Conservation (phyloP, 2,888 invertebrate genomes). For the Aleiodes leptofemur region DNA sequence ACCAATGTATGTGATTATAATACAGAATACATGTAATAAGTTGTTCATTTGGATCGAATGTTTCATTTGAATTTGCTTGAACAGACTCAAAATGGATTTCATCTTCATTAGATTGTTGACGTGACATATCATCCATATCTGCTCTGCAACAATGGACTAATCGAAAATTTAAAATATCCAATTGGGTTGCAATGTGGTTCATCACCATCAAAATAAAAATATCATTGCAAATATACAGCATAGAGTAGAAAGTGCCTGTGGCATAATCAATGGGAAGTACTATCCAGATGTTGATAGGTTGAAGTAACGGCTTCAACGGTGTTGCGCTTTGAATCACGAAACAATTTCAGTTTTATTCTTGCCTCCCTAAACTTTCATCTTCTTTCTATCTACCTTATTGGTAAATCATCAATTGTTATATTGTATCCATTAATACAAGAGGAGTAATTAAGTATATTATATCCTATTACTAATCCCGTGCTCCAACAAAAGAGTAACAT, state of each 20-base stretch:
- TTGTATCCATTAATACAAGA: background rate
- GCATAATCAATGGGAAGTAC: background rate
- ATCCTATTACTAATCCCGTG: background rate
- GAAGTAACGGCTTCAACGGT: too few relatives aligned
- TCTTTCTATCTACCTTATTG: background rate
- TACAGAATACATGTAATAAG: constrained; percentile 14
- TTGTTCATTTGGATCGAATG: background rate
- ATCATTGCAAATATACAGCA: background rate
- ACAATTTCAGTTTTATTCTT: background rate
- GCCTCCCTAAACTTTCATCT: background rate
- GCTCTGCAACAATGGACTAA: background rate
- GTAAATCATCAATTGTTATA: background rate
- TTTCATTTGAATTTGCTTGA: background rate
- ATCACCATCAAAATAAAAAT: background rate
- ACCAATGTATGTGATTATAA: background rate
- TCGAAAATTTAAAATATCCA: constrained; percentile 4
- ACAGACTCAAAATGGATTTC: background rate
- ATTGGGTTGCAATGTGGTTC: background rate
- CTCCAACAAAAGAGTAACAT: background rate
- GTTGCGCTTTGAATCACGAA: too few relatives aligned
- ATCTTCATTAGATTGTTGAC: background rate
- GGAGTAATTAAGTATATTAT: background rate
- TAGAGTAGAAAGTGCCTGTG: background rate
- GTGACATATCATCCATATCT: background rate
- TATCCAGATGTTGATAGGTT: too few relatives aligned